Percentiles rank a stretch among this genome's conserved stretches.
phyloP scores from a whole-genome alignment of 2,113 vertebrate genomes.

The Seriola quinqueradiata region DNA sequence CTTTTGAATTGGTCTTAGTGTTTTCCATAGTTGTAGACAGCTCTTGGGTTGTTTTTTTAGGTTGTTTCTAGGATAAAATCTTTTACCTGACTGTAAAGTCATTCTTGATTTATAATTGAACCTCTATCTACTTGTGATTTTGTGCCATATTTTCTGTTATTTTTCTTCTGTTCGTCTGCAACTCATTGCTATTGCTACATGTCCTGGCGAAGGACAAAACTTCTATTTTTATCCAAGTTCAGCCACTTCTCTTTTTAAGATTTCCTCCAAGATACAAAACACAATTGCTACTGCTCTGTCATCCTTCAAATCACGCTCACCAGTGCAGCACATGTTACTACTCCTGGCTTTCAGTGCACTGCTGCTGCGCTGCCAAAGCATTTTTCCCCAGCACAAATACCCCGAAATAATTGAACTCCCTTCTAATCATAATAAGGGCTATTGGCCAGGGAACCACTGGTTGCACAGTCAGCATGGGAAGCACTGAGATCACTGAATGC shows the following conservation, averaged over 20 bases:
- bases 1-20: neutral
- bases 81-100: neutral
- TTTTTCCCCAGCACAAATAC: constrained; percentile 47
- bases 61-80: neutral
- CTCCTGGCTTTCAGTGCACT: constrained; percentile 9
- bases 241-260: neutral
- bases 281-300: neutral
- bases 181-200: neutral
- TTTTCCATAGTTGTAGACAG: neutral
- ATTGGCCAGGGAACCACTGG: constrained; percentile 50
- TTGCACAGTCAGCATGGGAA: constrained; percentile 74
- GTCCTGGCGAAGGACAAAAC: neutral
- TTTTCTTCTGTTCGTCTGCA: neutral
- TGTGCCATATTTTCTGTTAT: neutral
- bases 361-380: constrained; percentile 36
- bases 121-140: neutral
- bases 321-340: constrained; percentile 16
- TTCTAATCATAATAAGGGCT: constrained; percentile 56
- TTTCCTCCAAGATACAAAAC: neutral
- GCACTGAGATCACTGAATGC: constrained; percentile 53
- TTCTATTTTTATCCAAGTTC: neutral
- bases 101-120: neutral
- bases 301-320: constrained; percentile 22
- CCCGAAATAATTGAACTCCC: constrained; percentile 57
- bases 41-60: neutral